Percentiles rank a stretch among this genome's conserved stretches.
These are phyloP conservation scores for Biston betularia DNA, from an alignment of 2,888 invertebrate genomes.

Conservation along the genomic window DNA sequence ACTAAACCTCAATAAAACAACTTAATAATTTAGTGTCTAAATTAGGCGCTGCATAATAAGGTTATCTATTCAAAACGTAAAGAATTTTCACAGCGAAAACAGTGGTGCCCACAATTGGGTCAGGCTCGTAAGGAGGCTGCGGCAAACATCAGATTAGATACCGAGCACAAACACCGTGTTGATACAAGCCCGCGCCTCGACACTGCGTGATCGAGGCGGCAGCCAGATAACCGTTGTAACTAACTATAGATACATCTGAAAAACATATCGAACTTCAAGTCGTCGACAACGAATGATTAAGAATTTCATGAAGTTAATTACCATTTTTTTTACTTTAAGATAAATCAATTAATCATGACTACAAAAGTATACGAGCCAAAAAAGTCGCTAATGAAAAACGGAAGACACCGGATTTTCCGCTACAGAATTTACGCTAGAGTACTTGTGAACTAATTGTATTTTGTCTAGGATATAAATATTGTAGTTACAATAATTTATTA, in stretches of 20 bases:
- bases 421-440: no score
- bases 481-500: no score
- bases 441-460: no score
- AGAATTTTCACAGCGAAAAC: slow-evolving; percentile 50
- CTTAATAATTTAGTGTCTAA: not conserved
- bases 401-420: no score
- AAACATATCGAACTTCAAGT: not conserved
- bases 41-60: slow-evolving; percentile 20
- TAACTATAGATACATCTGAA: not conserved
- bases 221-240: slow-evolving; percentile 30
- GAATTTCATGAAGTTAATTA: no score
- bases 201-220: slow-evolving; percentile 26
- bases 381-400: no score
- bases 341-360: no score
- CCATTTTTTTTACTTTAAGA: no score
- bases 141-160: slow-evolving; percentile 78
- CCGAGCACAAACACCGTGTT: slow-evolving; percentile 64
- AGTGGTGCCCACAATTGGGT: slow-evolving; percentile 67
- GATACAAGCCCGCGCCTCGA: slow-evolving; percentile 31
- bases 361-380: no score
- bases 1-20: not conserved
- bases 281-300: no score
- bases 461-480: no score
- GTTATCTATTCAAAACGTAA: slow-evolving; percentile 39
- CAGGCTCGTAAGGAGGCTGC: slow-evolving; percentile 74